phyloP scores from a whole-genome alignment of 2,888 invertebrate genomes.

The Rotaria macrura region DNA sequence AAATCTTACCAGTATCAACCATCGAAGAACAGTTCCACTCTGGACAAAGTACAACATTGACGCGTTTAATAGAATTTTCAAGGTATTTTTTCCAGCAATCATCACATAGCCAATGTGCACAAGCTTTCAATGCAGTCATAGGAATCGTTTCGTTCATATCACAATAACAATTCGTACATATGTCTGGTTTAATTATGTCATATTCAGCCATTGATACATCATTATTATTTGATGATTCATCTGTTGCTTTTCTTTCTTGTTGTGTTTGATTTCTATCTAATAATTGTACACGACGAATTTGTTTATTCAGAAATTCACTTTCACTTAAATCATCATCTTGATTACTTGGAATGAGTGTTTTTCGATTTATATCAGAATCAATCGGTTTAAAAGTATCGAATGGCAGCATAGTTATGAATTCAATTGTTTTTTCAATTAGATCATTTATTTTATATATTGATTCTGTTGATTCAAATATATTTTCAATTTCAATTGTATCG shows the following conservation, averaged over 20 bases:
- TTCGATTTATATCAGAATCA: background rate
- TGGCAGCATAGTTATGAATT: background rate
- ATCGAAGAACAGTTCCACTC: constrained; percentile 21
- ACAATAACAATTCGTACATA: background rate
- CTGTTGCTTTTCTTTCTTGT: background rate
- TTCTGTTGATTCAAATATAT: background rate
- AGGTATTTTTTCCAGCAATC: constrained; percentile 4
- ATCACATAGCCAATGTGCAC: constrained; percentile 13
- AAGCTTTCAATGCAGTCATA: background rate
- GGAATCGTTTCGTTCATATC: background rate
- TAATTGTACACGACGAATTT: background rate
- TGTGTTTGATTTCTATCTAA: background rate
- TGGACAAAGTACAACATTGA: background rate
- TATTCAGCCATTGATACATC: background rate
- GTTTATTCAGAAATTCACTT: background rate
- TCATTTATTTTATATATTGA: background rate
- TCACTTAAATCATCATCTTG: background rate
- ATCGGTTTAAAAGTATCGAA: background rate
- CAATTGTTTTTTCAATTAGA: background rate
- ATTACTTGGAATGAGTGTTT: background rate
- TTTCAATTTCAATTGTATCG: background rate
- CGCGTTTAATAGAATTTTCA: background rate
- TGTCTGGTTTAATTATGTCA: background rate
- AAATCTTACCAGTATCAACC: constrained; percentile 5
- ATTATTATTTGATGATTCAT: too few relatives aligned